Percentiles rank a stretch among this genome's conserved stretches.
Evolutionary conservation across 2,888 invertebrate species (phyloP).

Genomic region (Cerceris rybyensis): DNA sequence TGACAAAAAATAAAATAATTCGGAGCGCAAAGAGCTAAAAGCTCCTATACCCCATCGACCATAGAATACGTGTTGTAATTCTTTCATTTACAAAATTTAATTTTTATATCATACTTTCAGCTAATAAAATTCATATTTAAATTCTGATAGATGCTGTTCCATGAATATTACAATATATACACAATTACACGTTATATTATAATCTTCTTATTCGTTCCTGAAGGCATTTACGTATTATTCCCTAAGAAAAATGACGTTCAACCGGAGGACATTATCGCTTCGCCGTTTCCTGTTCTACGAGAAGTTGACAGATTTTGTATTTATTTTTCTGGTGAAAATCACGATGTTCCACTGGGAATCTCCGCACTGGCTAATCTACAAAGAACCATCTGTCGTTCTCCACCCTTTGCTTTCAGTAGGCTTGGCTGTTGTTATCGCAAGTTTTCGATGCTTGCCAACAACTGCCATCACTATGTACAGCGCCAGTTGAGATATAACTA

Average conservation of each 20-base stretch:
- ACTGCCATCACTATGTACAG: neutral
- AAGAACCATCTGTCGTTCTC: conserved; percentile 32
- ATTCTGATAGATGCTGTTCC: too few relatives aligned
- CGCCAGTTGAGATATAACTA: neutral
- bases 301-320: neutral
- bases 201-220: too few relatives aligned
- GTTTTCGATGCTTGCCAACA: conserved; percentile 9
- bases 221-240: too few relatives aligned
- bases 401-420: conserved; percentile 34
- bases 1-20: too few relatives aligned
- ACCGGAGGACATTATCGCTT: neutral
- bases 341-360: neutral
- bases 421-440: conserved; percentile 36
- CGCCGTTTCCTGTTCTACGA: neutral
- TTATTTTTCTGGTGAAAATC: conserved; percentile 15
- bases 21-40: too few relatives aligned
- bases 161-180: too few relatives aligned
- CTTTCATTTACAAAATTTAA: too few relatives aligned
- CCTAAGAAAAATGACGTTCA: neutral
- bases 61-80: too few relatives aligned
- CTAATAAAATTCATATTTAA: too few relatives aligned
- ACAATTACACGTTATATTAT: too few relatives aligned
- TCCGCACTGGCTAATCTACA: conserved; percentile 30
- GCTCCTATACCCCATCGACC: too few relatives aligned
- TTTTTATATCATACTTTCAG: too few relatives aligned